Base-by-base conservation (phyloP, 2,113 vertebrate genomes). In the Neolamprologus cancellatus region DNA sequence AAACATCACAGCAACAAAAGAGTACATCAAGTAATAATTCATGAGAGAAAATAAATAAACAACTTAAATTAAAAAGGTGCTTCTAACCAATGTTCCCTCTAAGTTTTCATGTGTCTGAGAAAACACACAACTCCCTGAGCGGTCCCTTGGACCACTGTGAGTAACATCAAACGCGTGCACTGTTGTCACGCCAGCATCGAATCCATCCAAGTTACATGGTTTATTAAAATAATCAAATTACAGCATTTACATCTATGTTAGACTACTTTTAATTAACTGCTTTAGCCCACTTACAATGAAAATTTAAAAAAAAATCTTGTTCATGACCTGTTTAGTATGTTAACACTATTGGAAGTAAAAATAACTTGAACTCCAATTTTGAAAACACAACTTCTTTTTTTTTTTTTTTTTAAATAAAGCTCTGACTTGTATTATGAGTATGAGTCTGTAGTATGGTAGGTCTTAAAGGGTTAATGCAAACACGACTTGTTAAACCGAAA, bases 81-180 rank as follows among this genome's bases (percentile, higher is more conserved):
- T 28, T 28, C 14, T 61, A 32, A 59, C 57, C 4, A 55, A 5
- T 55, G 53, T 55, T 55, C 53, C 53, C 53, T 55, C 53, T 55
- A 14, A 55, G 0, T 55, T 55, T 55, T 25, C 53, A 25, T 55
- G 53, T 55, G 53, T 55, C 53, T 55, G 23, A 25, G 53, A 0
- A 2, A 55, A 55, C 23, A 55, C 53, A 25, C 53, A 25, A 55
- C 53, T 55, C 23, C 23, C 23, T 25, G 23, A 55, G 4, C 3
- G 4, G 52, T 25, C 23, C 12, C 4, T 55, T 55, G 53, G 53
- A 55, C 53, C 53, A 55, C 53, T 55, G 53, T 55, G 12, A 55
- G 53, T 4, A 14, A 55, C 53, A 55, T 1, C 53, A 55, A 23
- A 14, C 0, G 0, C 14, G 53, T 14, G 6, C 53, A 55, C 20